Conservation (phyloP, 2,797 vertebrate species). For the Carapus acus region DNA sequence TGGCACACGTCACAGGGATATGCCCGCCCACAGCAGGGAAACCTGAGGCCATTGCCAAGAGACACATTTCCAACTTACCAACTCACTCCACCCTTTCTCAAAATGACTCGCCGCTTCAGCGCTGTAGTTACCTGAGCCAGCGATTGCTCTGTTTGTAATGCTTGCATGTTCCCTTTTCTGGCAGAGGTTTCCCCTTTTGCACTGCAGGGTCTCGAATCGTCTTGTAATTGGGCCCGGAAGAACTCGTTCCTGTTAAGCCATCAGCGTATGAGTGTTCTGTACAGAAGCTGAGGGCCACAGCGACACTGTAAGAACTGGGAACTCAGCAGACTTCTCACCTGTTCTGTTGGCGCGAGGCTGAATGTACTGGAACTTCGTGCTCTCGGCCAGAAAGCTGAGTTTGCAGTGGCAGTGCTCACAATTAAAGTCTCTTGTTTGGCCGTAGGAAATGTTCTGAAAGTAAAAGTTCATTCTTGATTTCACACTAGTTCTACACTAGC, state of each 20-base stretch:
- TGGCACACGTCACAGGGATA: slow-evolving; percentile 81
- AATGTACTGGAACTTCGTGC: slow-evolving; percentile 72
- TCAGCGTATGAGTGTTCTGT: too few relatives aligned
- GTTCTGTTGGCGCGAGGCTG: slow-evolving; percentile 58
- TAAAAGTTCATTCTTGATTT: too few relatives aligned
- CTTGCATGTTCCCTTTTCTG: slow-evolving; percentile 74
- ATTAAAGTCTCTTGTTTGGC: slow-evolving; percentile 71
- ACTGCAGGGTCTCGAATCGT: slow-evolving; percentile 69
- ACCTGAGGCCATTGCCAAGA: slow-evolving; percentile 55
- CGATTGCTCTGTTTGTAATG: slow-evolving; percentile 80
- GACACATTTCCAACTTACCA: not conserved
- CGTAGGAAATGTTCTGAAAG: slow-evolving; percentile 68
- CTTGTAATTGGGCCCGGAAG: slow-evolving; percentile 36
- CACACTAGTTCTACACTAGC: too few relatives aligned
- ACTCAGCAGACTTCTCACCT: slow-evolving; percentile 54
- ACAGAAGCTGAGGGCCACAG: not conserved
- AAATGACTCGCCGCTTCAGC: not conserved
- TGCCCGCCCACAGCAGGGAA: slow-evolving; percentile 77
- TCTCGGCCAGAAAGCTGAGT: slow-evolving; percentile 71
- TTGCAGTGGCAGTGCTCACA: slow-evolving; percentile 77
- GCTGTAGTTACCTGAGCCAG: slow-evolving; percentile 73
- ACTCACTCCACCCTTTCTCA: too few relatives aligned
- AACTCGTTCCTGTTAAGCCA: slow-evolving; percentile 44
- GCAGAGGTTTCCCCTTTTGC: slow-evolving; percentile 77
- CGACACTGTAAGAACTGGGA: not conserved